Evolutionary conservation across 2,113 vertebrate species (phyloP).

Genomic region (Typhlomys cinereus): DNA sequence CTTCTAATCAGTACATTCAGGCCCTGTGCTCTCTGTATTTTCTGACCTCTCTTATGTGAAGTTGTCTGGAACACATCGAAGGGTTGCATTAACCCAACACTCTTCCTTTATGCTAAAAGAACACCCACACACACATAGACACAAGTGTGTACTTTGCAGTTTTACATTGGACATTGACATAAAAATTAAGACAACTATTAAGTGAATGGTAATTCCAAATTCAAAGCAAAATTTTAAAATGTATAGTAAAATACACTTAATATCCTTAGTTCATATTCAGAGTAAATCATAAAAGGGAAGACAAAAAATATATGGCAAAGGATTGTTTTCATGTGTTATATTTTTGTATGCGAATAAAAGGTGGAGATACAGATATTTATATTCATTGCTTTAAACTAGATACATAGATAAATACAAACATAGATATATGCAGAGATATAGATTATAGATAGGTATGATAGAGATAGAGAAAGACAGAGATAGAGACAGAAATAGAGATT

Average conservation of each 20-base stretch:
- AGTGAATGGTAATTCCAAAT: background rate
- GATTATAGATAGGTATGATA: background rate
- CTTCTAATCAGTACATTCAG: slow-evolving; percentile 79
- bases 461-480: background rate
- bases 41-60: slow-evolving; percentile 43
- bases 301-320: slow-evolving; percentile 10
- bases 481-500: background rate
- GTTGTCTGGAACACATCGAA: slow-evolving; percentile 42
- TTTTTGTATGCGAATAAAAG: slow-evolving; percentile 32
- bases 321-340: background rate
- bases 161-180: background rate
- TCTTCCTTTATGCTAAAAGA: slow-evolving; percentile 26
- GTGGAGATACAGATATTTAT: background rate
- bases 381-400: background rate
- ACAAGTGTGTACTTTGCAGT: background rate
- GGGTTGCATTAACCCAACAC: slow-evolving; percentile 33
- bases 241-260: background rate
- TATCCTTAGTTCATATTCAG: background rate
- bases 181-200: background rate
- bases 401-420: background rate
- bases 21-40: slow-evolving; percentile 68
- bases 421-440: too few species aligned
- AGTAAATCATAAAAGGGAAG: background rate
- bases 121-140: background rate
- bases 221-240: slow-evolving; percentile 12